Evolutionary conservation across 2,888 invertebrate species (phyloP).

Genomic region (Neoaliturus tenellus): DNA sequence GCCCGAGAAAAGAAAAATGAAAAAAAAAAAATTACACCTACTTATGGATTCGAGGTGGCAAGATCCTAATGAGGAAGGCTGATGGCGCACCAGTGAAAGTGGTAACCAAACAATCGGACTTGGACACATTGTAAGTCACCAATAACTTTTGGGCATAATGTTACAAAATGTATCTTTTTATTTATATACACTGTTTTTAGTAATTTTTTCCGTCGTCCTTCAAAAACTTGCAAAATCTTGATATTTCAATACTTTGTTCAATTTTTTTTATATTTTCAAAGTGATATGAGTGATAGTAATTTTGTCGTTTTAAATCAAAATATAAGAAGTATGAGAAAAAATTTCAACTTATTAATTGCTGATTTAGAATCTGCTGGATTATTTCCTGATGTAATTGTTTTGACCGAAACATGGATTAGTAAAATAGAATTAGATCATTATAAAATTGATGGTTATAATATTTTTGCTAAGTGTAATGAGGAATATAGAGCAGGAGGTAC

Average conservation of each 20-base stretch:
- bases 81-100: no score
- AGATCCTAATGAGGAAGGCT: conserved; percentile 48
- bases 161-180: not conserved
- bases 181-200: not conserved
- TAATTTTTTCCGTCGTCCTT: not conserved
- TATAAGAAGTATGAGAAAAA: not conserved
- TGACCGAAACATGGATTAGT: not conserved
- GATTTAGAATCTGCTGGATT: not conserved
- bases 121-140: conserved; percentile 24
- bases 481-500: conserved; percentile 3
- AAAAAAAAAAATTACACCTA: conserved; percentile 24
- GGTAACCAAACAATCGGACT: not conserved
- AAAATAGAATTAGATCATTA: not conserved
- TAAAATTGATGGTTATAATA: not conserved
- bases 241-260: no score
- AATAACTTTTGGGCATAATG: no score
- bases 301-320: not conserved
- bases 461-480: not conserved
- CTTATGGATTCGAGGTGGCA: conserved; percentile 45
- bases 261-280: no score
- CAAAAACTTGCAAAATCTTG: no score
- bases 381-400: conserved; percentile 12
- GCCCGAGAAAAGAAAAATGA: conserved; percentile 3
- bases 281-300: not conserved
- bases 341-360: not conserved